Evolutionary conservation across 1,140 invertebrate species (phyloP), one percentile per base, ranked within the genome.

Genomic region (Pogonomyrmex barbatus): DNA sequence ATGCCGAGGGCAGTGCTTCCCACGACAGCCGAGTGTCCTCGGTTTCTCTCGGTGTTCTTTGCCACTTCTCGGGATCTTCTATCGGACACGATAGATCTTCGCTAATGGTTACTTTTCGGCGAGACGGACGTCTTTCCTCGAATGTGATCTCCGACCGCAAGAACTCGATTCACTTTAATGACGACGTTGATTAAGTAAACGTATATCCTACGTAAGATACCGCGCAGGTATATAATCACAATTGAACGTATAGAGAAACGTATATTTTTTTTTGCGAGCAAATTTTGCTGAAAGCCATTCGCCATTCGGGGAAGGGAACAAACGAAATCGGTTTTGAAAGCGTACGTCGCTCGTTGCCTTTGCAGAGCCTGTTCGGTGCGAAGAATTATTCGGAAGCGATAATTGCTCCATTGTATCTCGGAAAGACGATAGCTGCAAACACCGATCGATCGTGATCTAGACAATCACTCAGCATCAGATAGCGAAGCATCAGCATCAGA

Each of bases 51-150:
- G 83, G 65, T 88, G 68, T 87, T 91, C 91, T 90, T 90, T 90
- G 83, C 75, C 81, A 78, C 82, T 77, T 75, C 89, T 79, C 78
- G 47, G 24, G 78, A 92, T 89, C 88, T 88, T 70, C 84, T 91
- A 92, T 91, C 89, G 91, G 81, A 50, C 89, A 88, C 89, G 91
- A 91, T 90, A 92, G 91, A 92, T 91, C 91, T 90, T 67, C 75
- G 78, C 86, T 91, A 92, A 91, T 91, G 89, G 91, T 91, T 86
- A 92, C 89, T 89, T 83, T 89, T 88, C 85, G 87, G 84, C 70
- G 77, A 81, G 70, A 86, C 75, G 63, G 42, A 77, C 71, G 83
- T 73, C 82, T 67, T 75, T 39, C 33, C 79, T 30, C 68, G 68
- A 75, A 75, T 39, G 79, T 62, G 68, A 60, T 73, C 79, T 82